Evolutionary conservation across 1,140 invertebrate species (phyloP), one percentile per base, ranked within the genome.

Genomic region (Gerris buenoi): DNA sequence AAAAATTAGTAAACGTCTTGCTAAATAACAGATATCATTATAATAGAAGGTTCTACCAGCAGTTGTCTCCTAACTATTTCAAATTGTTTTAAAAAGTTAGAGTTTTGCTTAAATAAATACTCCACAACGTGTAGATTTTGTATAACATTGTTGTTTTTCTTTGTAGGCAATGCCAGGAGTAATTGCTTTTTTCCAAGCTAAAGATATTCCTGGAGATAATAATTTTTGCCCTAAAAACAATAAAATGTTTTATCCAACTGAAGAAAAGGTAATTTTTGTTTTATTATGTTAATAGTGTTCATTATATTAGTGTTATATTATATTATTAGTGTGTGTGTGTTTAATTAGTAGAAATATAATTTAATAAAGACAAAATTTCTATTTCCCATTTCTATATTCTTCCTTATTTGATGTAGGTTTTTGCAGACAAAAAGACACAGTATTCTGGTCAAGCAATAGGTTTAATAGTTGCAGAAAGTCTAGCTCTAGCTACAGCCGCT

Each of bases 191-290:
- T 83, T 84, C 68, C 80, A 82, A 10, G 85, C 86, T 1, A 85
- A 85, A 71, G 89, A 92, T 75, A 82, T 93, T 26, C 88, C 89
- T 0, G 90, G 89, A 0, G 77, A 77, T 58, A 91, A 91, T 75
- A 72, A 75, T 5, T 86, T 73, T 63, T 61, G 68, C 61, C 62
- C 62, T 27, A 22, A 18, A 46, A 18, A 25, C 18, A 46, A 63
- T 62, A 1, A 63, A 18, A 13, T 56, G 15, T n/a, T 64, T 33
- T 60, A 64, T 27, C 46, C 64, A 10, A 65, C 64, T 10, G 2
- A n/a, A 60, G 68, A 69, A 59, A 23, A 15, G 25, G 68, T 69
- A 65, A 69, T 56, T 68, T 25, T 22, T 60, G 3, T 60, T 13
- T 60, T 46, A 46, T 46, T 46, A 10, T 10, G 18, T 10, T 46